Percentiles rank a stretch among this genome's conserved stretches.
Evolutionary conservation across 2,113 vertebrate genomes (phyloP).

Genomic region (Fregetta grallaria): DNA sequence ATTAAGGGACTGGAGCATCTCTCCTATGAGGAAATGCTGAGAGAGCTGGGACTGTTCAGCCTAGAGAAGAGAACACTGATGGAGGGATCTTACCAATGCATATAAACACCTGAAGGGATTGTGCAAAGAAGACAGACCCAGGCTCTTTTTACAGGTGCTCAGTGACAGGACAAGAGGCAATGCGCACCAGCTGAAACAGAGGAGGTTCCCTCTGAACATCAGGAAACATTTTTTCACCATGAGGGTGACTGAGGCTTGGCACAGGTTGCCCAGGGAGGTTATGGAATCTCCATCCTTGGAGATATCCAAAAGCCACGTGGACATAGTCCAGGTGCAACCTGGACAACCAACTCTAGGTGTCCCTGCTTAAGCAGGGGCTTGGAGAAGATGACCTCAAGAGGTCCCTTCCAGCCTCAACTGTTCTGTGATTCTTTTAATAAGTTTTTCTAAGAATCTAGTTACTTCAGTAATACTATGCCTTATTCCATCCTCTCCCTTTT

Average conservation of each 20-base stretch:
- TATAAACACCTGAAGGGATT: neutral
- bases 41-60: neutral
- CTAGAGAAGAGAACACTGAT: neutral
- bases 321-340: neutral
- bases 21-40: neutral
- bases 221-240: neutral
- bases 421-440: neutral
- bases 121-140: neutral
- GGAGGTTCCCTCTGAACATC: neutral
- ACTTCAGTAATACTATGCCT: neutral
- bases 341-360: neutral
- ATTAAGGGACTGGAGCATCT: neutral
- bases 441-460: neutral
- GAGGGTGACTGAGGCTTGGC: neutral
- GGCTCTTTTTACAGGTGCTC: neutral
- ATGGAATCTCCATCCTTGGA: neutral
- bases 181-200: neutral
- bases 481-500: neutral
- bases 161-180: neutral
- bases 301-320: neutral
- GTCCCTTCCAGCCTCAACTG: neutral
- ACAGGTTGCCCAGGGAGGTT: neutral
- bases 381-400: neutral
- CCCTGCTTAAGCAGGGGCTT: neutral
- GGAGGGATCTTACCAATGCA: neutral